A percentile compares a stretch with the other conserved stretches of the same genome.
phyloP scores from a whole-genome alignment of 2,797 vertebrate genomes.

The Sandelia bainsii region DNA sequence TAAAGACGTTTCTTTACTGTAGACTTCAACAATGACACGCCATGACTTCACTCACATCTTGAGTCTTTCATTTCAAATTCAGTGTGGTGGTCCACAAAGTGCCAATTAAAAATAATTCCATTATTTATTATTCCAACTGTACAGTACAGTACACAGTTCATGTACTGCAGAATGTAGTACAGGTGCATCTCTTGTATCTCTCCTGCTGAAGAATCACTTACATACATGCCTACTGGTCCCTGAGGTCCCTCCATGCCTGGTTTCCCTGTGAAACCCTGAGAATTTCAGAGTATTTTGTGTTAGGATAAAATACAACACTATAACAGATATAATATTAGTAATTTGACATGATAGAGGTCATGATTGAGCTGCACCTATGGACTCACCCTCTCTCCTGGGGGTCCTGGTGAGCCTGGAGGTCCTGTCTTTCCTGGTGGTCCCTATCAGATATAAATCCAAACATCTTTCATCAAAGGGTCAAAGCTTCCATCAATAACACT shows the following conservation, averaged over 20 bases:
- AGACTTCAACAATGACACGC: too few relatives aligned
- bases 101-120: too few relatives aligned
- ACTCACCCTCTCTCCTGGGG: slow-evolving; percentile 86
- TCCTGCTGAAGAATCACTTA: slow-evolving; percentile 84
- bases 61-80: too few relatives aligned
- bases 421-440: slow-evolving; percentile 84
- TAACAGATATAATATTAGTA: neutral
- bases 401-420: slow-evolving; percentile 76
- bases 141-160: neutral
- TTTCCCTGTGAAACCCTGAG: slow-evolving; percentile 90
- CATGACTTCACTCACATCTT: too few relatives aligned
- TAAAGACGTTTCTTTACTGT: neutral
- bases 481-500: neutral
- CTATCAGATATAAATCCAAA: slow-evolving; percentile 70
- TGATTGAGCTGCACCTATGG: neutral
- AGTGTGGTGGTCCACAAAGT: too few relatives aligned
- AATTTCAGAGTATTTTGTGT: slow-evolving; percentile 26
- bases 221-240: slow-evolving; percentile 91
- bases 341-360: neutral
- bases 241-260: slow-evolving; percentile 88
- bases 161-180: slow-evolving; percentile 1
- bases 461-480: slow-evolving; percentile 7
- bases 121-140: too few relatives aligned
- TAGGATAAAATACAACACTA: neutral
- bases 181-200: slow-evolving; percentile 19